Evolutionary conservation across 2,797 vertebrate genomes (phyloP), one percentile per base, ranked within the genome.

Genomic region (Chrysocyon brachyurus): DNA sequence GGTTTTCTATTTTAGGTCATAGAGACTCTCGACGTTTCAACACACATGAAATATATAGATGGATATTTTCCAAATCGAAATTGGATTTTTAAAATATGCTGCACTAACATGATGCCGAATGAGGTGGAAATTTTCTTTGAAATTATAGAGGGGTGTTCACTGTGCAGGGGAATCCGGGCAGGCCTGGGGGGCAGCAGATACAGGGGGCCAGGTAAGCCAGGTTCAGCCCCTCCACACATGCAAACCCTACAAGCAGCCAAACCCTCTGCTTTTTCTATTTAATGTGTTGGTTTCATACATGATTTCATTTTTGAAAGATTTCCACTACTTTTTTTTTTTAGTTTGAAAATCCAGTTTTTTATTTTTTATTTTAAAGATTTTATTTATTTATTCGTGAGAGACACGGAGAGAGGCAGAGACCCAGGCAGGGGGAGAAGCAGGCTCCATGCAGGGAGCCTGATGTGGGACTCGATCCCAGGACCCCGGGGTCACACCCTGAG

Each of bases 11-110:
- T 82, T 54, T 96, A 89, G 19, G 64, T 90, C 91, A 63, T 17
- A 78, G 63, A 91, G 66, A 96, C 77, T 82, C 14, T 94, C 81
- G 95, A 87, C 36, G 93, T 72, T 12, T 94, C 81, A 96, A 87
- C 36, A 95, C 66, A 90, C 15, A 63, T 93, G 81, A 89, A 72
- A 75, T 78, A 75, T 49, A 96, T 49, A 96, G 92, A 90, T 33
- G 86, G 36, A 89, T 96, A 84, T 61, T 89, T 96, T 96, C 75
- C 57, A 94, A 94, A 89, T 94, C 92, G 72, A 26, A 84, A 83
- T 78, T 96, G 83, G 2, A 89, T 90, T 79, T 92, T 94, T 90
- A 64, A 94, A 85, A 90, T 94, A 75, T 12, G 3, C 70, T 78
- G n/a, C 22, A 52, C 6, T 82, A 87, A 96, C 77, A 84, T 57